These are phyloP conservation scores for Tipula vernalis DNA, from an alignment of 2,888 invertebrate genomes.

Conservation along the genomic window DNA sequence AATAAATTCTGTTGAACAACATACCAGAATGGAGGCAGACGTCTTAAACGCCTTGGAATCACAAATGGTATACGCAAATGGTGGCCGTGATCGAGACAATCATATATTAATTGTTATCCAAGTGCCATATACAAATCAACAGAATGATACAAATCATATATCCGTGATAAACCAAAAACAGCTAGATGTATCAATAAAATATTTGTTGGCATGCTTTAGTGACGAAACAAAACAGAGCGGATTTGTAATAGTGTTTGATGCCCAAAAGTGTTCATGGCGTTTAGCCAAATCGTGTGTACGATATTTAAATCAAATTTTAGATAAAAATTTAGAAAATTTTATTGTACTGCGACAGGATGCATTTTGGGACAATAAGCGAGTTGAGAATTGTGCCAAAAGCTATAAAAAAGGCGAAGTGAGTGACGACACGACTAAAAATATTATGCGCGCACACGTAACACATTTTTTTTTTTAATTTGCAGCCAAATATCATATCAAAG, in stretches of 20 bases:
- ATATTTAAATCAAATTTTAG: slow-evolving; percentile 41
- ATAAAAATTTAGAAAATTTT: slow-evolving; percentile 38
- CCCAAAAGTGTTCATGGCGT: slow-evolving; percentile 49
- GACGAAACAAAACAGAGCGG: slow-evolving; percentile 30
- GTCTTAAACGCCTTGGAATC: slow-evolving; percentile 46
- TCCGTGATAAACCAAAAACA: slow-evolving; percentile 12
- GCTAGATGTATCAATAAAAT: slow-evolving; percentile 31
- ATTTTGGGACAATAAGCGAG: slow-evolving; percentile 60
- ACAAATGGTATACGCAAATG: slow-evolving; percentile 47
- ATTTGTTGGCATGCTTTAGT: slow-evolving; percentile 30
- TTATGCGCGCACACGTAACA: not conserved
- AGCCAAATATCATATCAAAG: slow-evolving; percentile 59
- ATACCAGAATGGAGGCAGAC: slow-evolving; percentile 39
- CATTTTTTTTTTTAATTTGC: slow-evolving; percentile 16
- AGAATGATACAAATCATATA: slow-evolving; percentile 33
- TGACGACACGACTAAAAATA: slow-evolving; percentile 16
- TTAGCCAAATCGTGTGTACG: slow-evolving; percentile 47
- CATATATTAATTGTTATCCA: slow-evolving; percentile 49
- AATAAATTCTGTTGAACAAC: not conserved
- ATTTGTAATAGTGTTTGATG: slow-evolving; percentile 49
- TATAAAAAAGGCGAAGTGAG: slow-evolving; percentile 47
- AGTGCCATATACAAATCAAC: slow-evolving; percentile 43
- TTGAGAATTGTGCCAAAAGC: slow-evolving; percentile 53
- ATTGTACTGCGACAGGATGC: slow-evolving; percentile 61
- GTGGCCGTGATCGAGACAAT: slow-evolving; percentile 51